A percentile compares a stretch with the other conserved stretches of the same genome.
Evolutionary conservation across 1,140 invertebrate species (phyloP).

Genomic region (Gerris buenoi): DNA sequence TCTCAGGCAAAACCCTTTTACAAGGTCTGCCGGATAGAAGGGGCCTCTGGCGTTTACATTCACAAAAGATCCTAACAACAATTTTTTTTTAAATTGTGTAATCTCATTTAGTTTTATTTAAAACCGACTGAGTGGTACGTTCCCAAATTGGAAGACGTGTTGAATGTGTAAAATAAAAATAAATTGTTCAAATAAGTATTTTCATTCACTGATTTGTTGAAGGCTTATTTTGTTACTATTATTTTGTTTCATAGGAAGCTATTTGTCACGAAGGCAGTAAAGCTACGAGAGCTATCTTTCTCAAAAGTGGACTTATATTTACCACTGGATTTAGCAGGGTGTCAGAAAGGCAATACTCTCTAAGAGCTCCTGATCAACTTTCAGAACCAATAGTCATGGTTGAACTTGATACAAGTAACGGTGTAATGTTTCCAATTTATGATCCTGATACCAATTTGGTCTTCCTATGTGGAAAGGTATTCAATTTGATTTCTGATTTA

Average conservation of each 20-base stretch:
- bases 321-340: conserved; percentile 95
- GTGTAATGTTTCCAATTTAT: conserved; percentile 94
- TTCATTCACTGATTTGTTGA: conserved; percentile 3
- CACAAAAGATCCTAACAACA: too few species aligned
- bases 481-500: too few species aligned
- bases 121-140: too few species aligned
- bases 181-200: background rate
- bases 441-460: conserved; percentile 94
- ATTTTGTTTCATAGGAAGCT: conserved; percentile 44
- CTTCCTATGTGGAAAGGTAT: conserved; percentile 84
- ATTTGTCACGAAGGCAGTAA: conserved; percentile 90
- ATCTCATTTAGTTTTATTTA: too few species aligned
- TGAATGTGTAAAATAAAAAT: background rate
- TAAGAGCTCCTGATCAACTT: conserved; percentile 78
- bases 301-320: conserved; percentile 74
- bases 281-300: conserved; percentile 85
- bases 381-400: conserved; percentile 86
- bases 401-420: conserved; percentile 91
- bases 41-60: too few species aligned
- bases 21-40: too few species aligned
- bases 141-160: too few species aligned
- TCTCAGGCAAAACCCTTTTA: too few species aligned
- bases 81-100: too few species aligned
- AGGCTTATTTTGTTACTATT: conserved; percentile 3
- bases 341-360: conserved; percentile 87